Conservation (phyloP, 2,888 invertebrate genomes). For the Empis livida region DNA sequence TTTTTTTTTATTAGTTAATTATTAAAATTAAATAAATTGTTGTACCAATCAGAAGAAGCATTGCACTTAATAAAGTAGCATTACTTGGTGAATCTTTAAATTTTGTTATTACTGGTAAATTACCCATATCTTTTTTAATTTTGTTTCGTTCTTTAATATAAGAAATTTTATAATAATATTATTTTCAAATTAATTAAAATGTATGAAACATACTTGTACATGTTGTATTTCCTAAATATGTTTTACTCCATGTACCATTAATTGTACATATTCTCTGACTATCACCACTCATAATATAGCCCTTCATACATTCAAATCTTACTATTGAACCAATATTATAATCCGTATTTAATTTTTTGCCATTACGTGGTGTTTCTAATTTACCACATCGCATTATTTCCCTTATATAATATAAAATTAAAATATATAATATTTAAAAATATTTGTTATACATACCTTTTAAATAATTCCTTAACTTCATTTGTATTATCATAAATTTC, state of each 20-base stretch:
- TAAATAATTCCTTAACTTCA: slow-evolving; percentile 13
- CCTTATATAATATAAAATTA: slow-evolving; percentile 15
- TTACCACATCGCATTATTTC: slow-evolving; percentile 66
- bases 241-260: slow-evolving; percentile 65
- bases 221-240: slow-evolving; percentile 67
- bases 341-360: slow-evolving; percentile 71
- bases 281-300: slow-evolving; percentile 69
- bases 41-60: too few relatives aligned
- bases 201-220: slow-evolving; percentile 62
- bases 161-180: too few relatives aligned
- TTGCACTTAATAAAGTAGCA: too few relatives aligned
- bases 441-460: slow-evolving; percentile 10
- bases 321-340: slow-evolving; percentile 72
- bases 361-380: slow-evolving; percentile 71
- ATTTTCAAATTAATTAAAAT: too few relatives aligned
- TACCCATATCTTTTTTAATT: too few relatives aligned
- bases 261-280: slow-evolving; percentile 59
- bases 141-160: too few relatives aligned
- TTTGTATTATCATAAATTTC: slow-evolving; percentile 48
- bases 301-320: slow-evolving; percentile 73
- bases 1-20: too few relatives aligned
- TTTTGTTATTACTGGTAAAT: too few relatives aligned
- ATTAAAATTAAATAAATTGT: too few relatives aligned
- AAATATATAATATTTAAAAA: background rate
- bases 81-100: too few relatives aligned